Base-by-base conservation (phyloP, 2,888 invertebrate genomes). In the Drosophila incognita region DNA sequence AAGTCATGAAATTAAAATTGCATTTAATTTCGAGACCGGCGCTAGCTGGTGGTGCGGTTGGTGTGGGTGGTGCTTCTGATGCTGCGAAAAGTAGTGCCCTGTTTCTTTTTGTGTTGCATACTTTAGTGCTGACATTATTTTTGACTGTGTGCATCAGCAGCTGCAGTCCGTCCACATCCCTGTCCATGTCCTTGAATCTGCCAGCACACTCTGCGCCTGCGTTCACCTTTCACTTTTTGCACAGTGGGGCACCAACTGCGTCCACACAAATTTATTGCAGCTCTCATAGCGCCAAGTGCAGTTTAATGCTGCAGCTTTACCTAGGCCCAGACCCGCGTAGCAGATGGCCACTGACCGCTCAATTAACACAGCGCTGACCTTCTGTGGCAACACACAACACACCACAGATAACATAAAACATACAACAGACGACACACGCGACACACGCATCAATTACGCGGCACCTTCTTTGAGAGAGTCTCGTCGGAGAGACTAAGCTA, bases 401-500 rank as follows among this genome's bases (percentile, higher is more conserved):
- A 40, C 40, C 4, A n/a, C 57, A 56, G 38, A 61, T 33, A 24
- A 31, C 60, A 60, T 62, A n/a, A 1, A 18, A 56, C 21, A 46
- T 0, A 59, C 35, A 18, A 33, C 49, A 42, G 11, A 42, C 21
- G 42, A 52, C 46, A 79, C 71, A 71, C 69, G 85, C 73, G 73
- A 78, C 74, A 64, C 80, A 84, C 87, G 87, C 89, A 83, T 80
- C 87, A 83, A 78, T 86, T 88, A 76, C 78, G 83, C 74, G 87
- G 87, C 81, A 77, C 87, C 83, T 86, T 85, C 87, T 83, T 83
- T 61, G 13, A 11, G 21, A 31, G 56, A 56, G 56, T 24, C 46
- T 2, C 18, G 36, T 18, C 18, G 46, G 31, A 29, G 56, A 46
- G 51, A 11, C 21, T 46, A 40, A 27, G 40, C 61, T 48, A 35